Evolutionary conservation across 2,888 invertebrate species (phyloP).

Genomic region (Caradrina kadenii): DNA sequence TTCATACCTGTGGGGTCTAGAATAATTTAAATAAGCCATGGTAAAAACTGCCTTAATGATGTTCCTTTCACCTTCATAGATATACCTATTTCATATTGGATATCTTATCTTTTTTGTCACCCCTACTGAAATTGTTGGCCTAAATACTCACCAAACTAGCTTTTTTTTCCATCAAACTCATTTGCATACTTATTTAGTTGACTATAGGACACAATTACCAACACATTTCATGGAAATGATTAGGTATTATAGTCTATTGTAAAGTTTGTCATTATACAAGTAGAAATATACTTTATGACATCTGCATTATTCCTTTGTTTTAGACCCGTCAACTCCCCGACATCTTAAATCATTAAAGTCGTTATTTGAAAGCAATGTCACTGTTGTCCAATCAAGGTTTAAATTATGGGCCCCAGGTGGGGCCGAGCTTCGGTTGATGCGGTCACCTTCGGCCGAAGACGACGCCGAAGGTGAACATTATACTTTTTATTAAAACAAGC

Average conservation of each 20-base stretch:
- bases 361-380: constrained; percentile 55
- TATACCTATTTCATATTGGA: too few species aligned
- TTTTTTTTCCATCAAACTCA: too few species aligned
- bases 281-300: constrained; percentile 2
- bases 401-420: constrained; percentile 40
- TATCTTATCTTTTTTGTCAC: too few species aligned
- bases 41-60: too few species aligned
- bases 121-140: too few species aligned
- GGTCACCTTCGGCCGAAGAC: constrained; percentile 55
- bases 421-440: constrained; percentile 44
- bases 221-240: too few species aligned
- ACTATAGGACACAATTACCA: too few species aligned
- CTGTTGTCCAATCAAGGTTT: constrained; percentile 48
- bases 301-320: constrained; percentile 46
- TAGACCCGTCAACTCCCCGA: constrained; percentile 46
- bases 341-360: constrained; percentile 53
- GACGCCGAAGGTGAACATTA: constrained; percentile 54
- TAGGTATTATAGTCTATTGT: neutral
- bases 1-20: too few species aligned
- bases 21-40: too few species aligned
- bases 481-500: neutral
- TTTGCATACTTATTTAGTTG: too few species aligned
- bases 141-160: too few species aligned
- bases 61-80: too few species aligned
- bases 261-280: neutral